phyloP scores from a whole-genome alignment of 2,113 vertebrate genomes.

The Rhodinocichla rosea region DNA sequence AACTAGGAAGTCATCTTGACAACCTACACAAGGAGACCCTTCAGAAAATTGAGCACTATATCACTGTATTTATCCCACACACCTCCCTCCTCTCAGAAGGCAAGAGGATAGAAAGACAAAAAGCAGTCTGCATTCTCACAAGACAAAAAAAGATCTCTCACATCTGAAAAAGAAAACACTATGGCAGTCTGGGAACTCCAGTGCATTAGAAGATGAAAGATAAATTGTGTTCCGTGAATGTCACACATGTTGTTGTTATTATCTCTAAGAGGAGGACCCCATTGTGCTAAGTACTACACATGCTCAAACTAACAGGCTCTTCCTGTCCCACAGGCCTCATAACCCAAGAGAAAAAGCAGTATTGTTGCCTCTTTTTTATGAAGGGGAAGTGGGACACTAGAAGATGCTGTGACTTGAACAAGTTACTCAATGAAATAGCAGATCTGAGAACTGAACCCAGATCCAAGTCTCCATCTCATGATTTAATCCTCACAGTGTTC shows the following conservation, averaged over 20 bases:
- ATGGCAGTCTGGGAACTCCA: slow-evolving; percentile 15
- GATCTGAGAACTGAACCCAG: background rate
- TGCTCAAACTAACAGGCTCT: background rate
- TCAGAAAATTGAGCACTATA: background rate
- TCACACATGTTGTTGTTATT: slow-evolving; percentile 54
- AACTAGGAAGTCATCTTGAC: background rate
- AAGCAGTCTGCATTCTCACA: background rate
- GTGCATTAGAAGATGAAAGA: slow-evolving; percentile 27
- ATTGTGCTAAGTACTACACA: slow-evolving; percentile 16
- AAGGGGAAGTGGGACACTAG: slow-evolving; percentile 26
- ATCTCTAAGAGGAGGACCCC: slow-evolving; percentile 41
- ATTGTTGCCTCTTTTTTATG: background rate
- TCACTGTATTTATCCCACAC: background rate
- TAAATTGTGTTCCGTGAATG: background rate
- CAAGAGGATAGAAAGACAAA: background rate
- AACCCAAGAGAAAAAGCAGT: slow-evolving; percentile 37
- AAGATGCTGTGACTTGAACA: background rate
- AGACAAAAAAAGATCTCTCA: background rate
- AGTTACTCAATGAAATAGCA: background rate
- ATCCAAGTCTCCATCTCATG: background rate
- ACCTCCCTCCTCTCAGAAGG: background rate
- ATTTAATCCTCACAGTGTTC: background rate
- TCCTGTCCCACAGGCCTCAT: slow-evolving; percentile 25
- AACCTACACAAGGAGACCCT: background rate
- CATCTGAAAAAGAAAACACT: background rate